These are phyloP conservation scores for Maconellicoccus hirsutus DNA, from an alignment of 1,140 invertebrate genomes.

Conservation along the genomic window DNA sequence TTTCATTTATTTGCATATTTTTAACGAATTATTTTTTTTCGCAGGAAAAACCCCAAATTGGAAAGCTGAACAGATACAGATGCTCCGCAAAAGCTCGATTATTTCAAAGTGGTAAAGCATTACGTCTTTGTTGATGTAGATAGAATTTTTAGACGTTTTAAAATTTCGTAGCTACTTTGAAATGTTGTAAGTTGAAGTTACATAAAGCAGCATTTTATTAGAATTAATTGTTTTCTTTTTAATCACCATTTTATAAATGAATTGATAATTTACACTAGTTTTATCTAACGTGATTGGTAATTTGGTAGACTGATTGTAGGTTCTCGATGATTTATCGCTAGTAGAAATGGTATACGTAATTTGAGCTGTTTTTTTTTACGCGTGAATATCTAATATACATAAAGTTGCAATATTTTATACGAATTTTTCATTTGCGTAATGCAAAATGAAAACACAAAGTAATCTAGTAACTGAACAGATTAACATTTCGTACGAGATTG, in stretches of 20 bases:
- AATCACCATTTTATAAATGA: not conserved
- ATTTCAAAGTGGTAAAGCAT: conserved; percentile 1
- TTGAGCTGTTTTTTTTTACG: not conserved
- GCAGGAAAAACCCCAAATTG: too few species aligned
- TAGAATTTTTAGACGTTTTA: not conserved
- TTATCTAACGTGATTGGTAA: not conserved
- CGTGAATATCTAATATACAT: too few species aligned
- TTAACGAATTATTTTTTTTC: too few species aligned
- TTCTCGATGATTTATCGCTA: not conserved
- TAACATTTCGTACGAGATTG: too few species aligned
- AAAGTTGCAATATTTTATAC: too few species aligned
- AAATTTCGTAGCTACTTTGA: not conserved
- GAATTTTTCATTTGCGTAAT: too few species aligned
- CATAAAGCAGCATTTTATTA: not conserved
- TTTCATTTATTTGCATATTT: too few species aligned
- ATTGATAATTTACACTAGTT: not conserved
- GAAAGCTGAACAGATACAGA: too few species aligned
- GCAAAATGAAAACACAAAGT: too few species aligned
- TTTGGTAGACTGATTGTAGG: not conserved
- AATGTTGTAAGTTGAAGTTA: not conserved
- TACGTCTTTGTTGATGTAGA: not conserved
- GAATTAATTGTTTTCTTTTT: not conserved
- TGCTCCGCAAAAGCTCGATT: too few species aligned
- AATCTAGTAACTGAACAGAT: too few species aligned
- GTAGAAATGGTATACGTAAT: not conserved